Evolutionary conservation across 2,113 vertebrate genomes (phyloP), one percentile per base, ranked within the genome.

Genomic region (Notarius lentiginosus): DNA sequence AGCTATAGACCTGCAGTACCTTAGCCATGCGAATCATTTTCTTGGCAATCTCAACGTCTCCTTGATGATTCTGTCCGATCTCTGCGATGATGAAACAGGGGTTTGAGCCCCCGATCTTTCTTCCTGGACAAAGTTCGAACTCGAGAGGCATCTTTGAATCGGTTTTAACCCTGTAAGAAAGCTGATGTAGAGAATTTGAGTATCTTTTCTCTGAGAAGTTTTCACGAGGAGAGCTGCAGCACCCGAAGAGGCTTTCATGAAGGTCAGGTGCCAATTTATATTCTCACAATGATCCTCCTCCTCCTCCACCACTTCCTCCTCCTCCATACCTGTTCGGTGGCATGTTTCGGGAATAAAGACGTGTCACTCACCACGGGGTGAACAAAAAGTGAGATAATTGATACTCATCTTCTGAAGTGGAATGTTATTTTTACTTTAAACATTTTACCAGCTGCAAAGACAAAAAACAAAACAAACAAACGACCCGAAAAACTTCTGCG

Each of bases 41-140:
- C 91, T 97, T 98, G 90, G 97, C 97, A 24, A 96, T 94, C 27
- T 96, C 96, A 49, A 97, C 90, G 91, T 97, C 96, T 83, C 97
- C 97, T 91, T 98, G 97, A 88, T 98, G 97, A 87, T 98, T 98
- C 92, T 98, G 97, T 86, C 97, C 97, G 73, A 98, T 97, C 90
- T 98, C 97, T 4, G 97, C 97, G 24, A 98, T 97, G 90, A 98
- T 97, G 92, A 98, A 98, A 85, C 97, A 98, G 0, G 97, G 97
- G 5, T 97, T 90, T 41, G 90, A 91, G 0, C 95, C 96, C 58
- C 97, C 97, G 73, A 98, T 94, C 93, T 93, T 94, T 41, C 96
- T 94, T 6, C 96, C 96, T 0, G 97, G 96, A 83, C 97, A 98
- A 90, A 98, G 90, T 89, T 98, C 96, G 72, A 97, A 95, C 80